These are phyloP conservation scores for Punctoribates punctum DNA, from an alignment of 2,888 invertebrate genomes.

Conservation along the genomic window DNA sequence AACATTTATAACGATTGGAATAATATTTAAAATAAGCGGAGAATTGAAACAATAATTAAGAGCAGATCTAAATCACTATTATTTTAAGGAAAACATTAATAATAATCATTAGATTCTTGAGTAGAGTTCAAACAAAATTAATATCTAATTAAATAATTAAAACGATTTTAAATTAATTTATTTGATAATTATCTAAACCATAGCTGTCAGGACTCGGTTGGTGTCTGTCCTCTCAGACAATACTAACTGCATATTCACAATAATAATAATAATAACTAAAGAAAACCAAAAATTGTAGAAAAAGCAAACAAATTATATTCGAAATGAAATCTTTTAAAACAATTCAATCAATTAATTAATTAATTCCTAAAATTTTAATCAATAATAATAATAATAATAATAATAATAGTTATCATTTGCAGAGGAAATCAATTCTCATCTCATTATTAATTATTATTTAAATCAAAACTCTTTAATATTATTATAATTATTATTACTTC, in stretches of 20 bases:
- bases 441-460: slow-evolving; percentile 1
- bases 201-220: neutral
- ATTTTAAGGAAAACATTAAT: too few relatives aligned
- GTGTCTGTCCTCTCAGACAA: neutral
- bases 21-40: neutral
- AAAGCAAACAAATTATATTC: neutral
- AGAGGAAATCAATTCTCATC: slow-evolving; percentile 19
- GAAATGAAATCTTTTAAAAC: neutral
- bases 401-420: slow-evolving; percentile 26
- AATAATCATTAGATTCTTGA: too few relatives aligned
- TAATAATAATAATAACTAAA: neutral
- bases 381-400: slow-evolving; percentile 1
- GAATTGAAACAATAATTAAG: too few relatives aligned
- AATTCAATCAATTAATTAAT: neutral
- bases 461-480: neutral
- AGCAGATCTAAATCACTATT: too few relatives aligned
- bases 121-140: neutral
- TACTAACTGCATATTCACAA: neutral
- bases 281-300: neutral
- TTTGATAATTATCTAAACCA: neutral
- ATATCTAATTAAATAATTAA: neutral
- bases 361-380: slow-evolving; percentile 1
- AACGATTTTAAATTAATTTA: neutral
- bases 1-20: neutral
- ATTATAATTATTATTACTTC: slow-evolving; percentile 6